Percentiles rank a stretch among this genome's conserved stretches.
phyloP scores from a whole-genome alignment of 2,888 invertebrate genomes.

The Melanchra persicariae region DNA sequence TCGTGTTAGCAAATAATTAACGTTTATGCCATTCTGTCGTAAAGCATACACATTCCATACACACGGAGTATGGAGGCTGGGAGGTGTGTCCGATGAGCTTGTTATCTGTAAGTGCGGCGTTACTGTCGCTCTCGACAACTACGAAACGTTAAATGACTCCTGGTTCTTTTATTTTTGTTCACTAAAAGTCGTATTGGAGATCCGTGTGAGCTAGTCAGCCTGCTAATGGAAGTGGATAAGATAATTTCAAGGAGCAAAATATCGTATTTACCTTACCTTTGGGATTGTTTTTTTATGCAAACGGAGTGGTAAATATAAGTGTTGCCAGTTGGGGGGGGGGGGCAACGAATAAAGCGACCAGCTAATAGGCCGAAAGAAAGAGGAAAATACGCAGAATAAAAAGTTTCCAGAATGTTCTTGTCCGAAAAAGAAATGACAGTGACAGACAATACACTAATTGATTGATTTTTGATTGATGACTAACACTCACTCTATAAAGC shows the following conservation, averaged over 20 bases:
- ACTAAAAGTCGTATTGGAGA: neutral
- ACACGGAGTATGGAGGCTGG: too few species aligned
- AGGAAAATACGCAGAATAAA: too few species aligned
- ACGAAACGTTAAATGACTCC: neutral
- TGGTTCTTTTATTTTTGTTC: constrained; percentile 10
- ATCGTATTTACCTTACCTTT: neutral
- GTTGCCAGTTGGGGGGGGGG: neutral
- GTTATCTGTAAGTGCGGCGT: constrained; percentile 42
- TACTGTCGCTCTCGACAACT: constrained; percentile 15
- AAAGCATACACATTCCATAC: neutral
- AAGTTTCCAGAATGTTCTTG: too few species aligned
- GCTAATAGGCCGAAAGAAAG: neutral
- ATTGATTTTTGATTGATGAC: too few species aligned
- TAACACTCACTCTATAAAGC: too few species aligned
- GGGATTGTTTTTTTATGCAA: neutral
- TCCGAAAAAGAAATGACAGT: neutral
- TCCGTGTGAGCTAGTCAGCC: neutral
- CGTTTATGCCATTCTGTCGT: constrained; percentile 6
- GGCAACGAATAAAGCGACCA: neutral
- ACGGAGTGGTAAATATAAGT: neutral
- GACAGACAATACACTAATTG: neutral
- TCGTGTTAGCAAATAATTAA: constrained; percentile 36
- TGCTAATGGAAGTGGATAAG: neutral
- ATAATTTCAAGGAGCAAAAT: neutral
- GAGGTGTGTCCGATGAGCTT: constrained; percentile 12